A percentile compares a stretch with the other conserved stretches of the same genome.
Evolutionary conservation across 2,113 vertebrate species (phyloP).

Genomic region (Bubalus kerabau): DNA sequence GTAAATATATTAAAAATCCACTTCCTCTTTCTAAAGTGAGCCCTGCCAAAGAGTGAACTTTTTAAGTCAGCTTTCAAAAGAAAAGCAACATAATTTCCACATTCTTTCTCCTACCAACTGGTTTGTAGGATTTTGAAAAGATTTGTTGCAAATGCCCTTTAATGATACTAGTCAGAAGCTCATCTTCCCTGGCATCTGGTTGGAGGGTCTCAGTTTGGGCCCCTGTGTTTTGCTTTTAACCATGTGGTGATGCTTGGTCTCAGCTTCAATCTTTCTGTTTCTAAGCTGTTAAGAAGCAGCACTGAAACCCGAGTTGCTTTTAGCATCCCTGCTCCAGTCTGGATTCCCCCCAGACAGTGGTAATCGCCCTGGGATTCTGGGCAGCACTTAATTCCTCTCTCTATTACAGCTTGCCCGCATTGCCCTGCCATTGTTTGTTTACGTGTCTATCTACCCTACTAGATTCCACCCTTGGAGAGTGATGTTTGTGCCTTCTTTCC

Average conservation of each 20-base stretch:
- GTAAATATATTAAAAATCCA: conserved; percentile 60
- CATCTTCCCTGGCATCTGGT: not conserved
- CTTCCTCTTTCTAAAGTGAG: conserved; percentile 54
- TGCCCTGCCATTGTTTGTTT: conserved; percentile 55
- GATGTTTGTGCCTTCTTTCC: conserved; percentile 42
- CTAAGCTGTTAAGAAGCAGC: not conserved
- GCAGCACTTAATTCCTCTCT: conserved; percentile 57
- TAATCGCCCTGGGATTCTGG: conserved; percentile 44
- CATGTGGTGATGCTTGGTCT: not conserved
- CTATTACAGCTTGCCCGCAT: conserved; percentile 29
- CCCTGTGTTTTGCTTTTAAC: not conserved
- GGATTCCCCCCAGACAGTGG: not conserved
- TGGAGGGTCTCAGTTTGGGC: not conserved
- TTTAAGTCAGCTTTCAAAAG: conserved; percentile 11
- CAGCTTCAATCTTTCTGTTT: not conserved
- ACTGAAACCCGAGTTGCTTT: not conserved
- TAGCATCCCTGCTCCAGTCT: not conserved
- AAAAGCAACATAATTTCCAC: conserved; percentile 4
- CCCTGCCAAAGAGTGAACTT: conserved; percentile 54
- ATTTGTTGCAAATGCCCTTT: conserved; percentile 13
- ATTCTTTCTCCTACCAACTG: not conserved
- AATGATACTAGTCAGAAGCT: conserved; percentile 2
- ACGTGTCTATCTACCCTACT: conserved; percentile 38
- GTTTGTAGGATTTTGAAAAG: conserved; percentile 32
- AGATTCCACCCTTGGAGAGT: conserved; percentile 38